A percentile compares a stretch with the other conserved stretches of the same genome.
These are phyloP conservation scores for Anoura caudifer DNA, from an alignment of 2,113 vertebrate species.

Conservation along the genomic window DNA sequence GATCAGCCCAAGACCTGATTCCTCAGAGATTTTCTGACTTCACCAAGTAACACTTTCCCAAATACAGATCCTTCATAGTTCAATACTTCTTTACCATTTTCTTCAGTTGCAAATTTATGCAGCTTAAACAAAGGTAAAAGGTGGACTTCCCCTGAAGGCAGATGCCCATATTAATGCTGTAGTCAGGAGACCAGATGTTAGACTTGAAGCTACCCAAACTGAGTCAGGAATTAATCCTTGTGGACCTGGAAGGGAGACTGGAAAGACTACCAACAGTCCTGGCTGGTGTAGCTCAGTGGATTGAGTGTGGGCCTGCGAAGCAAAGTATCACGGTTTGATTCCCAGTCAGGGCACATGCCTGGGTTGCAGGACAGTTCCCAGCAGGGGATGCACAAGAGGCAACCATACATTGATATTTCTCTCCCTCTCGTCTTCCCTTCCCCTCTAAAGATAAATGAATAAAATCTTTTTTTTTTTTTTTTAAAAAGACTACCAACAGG, in stretches of 20 bases:
- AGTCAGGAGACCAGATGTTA: background rate
- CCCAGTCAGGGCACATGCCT: no score
- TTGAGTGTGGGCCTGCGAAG: no score
- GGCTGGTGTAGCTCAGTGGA: no score
- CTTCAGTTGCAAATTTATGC: background rate
- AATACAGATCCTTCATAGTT: background rate
- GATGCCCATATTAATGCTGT: background rate
- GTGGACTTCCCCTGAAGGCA: background rate
- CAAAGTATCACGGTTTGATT: no score
- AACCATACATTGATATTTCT: no score
- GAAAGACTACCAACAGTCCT: background rate
- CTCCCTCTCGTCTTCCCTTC: no score
- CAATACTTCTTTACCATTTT: background rate
- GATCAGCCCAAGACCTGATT: background rate
- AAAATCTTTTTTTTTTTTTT: no score
- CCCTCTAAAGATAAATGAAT: no score
- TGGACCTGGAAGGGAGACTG: background rate
- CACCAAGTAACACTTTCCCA: background rate
- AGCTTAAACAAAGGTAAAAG: background rate
- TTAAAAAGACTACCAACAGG: background rate
- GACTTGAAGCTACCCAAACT: background rate
- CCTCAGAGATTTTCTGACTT: background rate
- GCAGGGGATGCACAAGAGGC: no score
- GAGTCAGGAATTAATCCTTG: background rate
- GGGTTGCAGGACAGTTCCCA: no score